Evolutionary conservation across 2,113 vertebrate species (phyloP).

Genomic region (Psittacus erithacus): DNA sequence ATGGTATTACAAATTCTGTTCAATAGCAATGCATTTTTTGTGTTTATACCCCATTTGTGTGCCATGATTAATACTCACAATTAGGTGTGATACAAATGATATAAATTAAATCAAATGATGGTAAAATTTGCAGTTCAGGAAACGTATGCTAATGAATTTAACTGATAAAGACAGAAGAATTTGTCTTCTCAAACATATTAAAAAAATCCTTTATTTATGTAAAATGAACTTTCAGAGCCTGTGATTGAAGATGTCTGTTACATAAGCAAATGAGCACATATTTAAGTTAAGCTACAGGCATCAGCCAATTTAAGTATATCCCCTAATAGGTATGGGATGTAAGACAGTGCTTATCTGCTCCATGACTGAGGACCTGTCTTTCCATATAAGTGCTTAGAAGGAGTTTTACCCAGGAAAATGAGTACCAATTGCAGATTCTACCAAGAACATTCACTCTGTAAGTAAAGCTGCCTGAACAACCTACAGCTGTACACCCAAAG

Average conservation of each 20-base stretch:
- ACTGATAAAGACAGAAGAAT: background rate
- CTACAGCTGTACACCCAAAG: background rate
- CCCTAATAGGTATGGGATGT: background rate
- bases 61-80: background rate
- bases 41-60: background rate
- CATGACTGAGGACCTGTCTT: background rate
- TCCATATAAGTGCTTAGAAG: background rate
- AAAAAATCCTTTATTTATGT: background rate
- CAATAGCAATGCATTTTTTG: background rate
- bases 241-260: background rate
- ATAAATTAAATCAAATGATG: background rate
- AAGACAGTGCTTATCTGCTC: background rate
- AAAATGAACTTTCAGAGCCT: background rate
- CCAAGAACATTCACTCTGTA: background rate
- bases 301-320: background rate
- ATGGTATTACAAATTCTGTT: background rate
- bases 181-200: background rate
- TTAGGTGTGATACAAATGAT: background rate
- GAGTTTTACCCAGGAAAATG: background rate
- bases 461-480: background rate
- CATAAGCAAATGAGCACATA: background rate
- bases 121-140: background rate
- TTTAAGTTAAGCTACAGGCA: background rate
- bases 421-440: background rate
- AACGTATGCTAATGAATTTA: background rate